Evolutionary conservation across 2,113 vertebrate genomes (phyloP), one percentile per base, ranked within the genome.

Genomic region (Dipodomys spectabilis): DNA sequence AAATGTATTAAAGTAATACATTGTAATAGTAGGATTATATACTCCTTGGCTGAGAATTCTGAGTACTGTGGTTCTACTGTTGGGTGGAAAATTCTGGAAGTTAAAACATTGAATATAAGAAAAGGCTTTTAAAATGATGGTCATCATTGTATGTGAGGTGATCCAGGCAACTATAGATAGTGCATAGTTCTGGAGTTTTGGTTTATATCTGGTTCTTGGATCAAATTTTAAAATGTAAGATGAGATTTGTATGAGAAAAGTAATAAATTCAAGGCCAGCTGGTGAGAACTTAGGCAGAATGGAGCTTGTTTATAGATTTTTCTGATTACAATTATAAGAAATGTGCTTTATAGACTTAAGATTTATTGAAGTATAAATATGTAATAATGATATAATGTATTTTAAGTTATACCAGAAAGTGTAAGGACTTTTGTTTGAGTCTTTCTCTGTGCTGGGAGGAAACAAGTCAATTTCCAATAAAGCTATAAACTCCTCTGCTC

Each of bases 311-410:
- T 86, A 94, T 96, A 93, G 95, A 85, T 95, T 94, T 53, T 95
- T 95, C 88, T 90, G 92, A 95, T 96, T 95, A 95, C 88, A 94
- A 28, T 96, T 96, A 92, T 92, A 95, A 96, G 88, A 96, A 96
- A 96, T 94, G 92, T 95, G 95, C 95, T 97, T 96, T 96, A 97
- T 96, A 96, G 95, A 97, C 15, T 95, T 96, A 96, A 97, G 96
- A 95, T 96, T 96, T 96, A 97, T 96, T 96, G 94, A 97, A 92
- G 93, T 97, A 96, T 96, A 97, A 96, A 96, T 97, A 96, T 95
- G 97, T 97, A 97, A 96, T 95, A 90, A 95, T 93, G 97, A 93
- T 95, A 95, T 95, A 95, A 96, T 96, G 97, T 97, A 96, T 96
- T 97, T 96, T 97, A 97, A 97, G 95, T 97, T 97, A 96, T 97